A percentile compares a stretch with the other conserved stretches of the same genome.
These are phyloP conservation scores for Aleadryas rufinucha DNA, from an alignment of 2,113 vertebrate species.

Conservation along the genomic window DNA sequence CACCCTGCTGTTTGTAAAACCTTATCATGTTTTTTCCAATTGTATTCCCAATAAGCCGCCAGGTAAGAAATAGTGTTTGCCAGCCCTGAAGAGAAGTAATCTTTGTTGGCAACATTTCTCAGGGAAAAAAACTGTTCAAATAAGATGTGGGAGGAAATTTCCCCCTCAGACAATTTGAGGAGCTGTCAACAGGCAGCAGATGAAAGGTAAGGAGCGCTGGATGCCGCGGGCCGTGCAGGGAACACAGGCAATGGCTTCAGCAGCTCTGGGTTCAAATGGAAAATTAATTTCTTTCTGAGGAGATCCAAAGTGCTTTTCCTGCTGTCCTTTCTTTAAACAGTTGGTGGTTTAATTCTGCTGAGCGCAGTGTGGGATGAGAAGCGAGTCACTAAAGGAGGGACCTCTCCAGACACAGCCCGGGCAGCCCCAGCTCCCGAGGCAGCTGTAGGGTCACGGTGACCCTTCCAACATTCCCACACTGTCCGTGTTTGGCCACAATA, in stretches of 20 bases:
- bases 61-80: background rate
- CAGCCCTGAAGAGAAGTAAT: background rate
- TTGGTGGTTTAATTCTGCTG: background rate
- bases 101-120: background rate
- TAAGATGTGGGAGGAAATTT: conserved; percentile 16
- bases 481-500: background rate
- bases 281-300: background rate
- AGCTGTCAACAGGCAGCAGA: background rate
- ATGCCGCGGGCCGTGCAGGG: background rate
- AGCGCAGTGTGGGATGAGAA: rapidly evolving
- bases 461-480: background rate
- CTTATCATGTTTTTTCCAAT: background rate
- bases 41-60: background rate
- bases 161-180: background rate
- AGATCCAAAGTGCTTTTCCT: background rate
- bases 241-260: background rate
- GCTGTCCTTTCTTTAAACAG: background rate
- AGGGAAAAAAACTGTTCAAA: background rate
- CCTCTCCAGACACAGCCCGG: rapidly evolving
- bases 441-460: rapidly evolving
- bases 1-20: background rate
- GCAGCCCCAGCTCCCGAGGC: background rate
- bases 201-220: background rate
- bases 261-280: background rate
- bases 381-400: background rate